A percentile compares a stretch with the other conserved stretches of the same genome.
These are phyloP conservation scores for Ericerus pela DNA, from an alignment of 1,140 invertebrate genomes.

Conservation along the genomic window DNA sequence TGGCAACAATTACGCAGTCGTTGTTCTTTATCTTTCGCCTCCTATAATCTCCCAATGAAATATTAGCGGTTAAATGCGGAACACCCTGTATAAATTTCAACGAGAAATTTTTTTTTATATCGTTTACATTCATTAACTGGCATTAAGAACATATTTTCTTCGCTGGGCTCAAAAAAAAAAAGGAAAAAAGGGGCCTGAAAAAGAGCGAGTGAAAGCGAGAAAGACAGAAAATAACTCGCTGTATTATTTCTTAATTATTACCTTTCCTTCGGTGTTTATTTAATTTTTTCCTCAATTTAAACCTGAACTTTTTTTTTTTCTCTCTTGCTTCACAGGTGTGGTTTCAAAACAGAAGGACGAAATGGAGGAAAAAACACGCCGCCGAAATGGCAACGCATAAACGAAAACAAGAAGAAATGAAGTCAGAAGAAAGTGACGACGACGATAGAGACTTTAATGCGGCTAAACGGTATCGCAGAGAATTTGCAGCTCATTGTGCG, in stretches of 20 bases:
- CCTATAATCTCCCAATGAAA: too few species aligned
- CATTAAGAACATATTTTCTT: slow-evolving; percentile 1
- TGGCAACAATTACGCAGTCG: too few species aligned
- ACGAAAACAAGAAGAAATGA: slow-evolving; percentile 84
- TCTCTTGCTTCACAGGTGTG: slow-evolving; percentile 66
- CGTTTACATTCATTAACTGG: slow-evolving; percentile 5
- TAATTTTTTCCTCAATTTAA: neutral
- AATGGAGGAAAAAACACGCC: slow-evolving; percentile 98
- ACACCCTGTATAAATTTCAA: too few species aligned
- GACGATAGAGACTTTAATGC: slow-evolving; percentile 31
- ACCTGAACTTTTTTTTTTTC: slow-evolving; percentile 17
- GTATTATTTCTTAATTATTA: slow-evolving; percentile 4
- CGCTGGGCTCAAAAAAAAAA: neutral
- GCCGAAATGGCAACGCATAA: slow-evolving; percentile 98
- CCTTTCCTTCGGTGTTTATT: too few species aligned
- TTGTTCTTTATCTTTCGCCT: too few species aligned
- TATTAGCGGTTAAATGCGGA: too few species aligned
- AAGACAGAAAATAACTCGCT: neutral
- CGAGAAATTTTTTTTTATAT: too few species aligned
- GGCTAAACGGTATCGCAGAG: slow-evolving; percentile 38
- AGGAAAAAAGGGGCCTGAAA: neutral
- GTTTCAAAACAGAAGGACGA: slow-evolving; percentile 98
- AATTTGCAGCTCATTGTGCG: slow-evolving; percentile 35
- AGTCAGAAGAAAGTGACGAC: slow-evolving; percentile 51
- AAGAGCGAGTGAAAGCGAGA: neutral